These are phyloP conservation scores for Axis porcinus DNA, from an alignment of 2,113 vertebrate genomes.

Conservation along the genomic window DNA sequence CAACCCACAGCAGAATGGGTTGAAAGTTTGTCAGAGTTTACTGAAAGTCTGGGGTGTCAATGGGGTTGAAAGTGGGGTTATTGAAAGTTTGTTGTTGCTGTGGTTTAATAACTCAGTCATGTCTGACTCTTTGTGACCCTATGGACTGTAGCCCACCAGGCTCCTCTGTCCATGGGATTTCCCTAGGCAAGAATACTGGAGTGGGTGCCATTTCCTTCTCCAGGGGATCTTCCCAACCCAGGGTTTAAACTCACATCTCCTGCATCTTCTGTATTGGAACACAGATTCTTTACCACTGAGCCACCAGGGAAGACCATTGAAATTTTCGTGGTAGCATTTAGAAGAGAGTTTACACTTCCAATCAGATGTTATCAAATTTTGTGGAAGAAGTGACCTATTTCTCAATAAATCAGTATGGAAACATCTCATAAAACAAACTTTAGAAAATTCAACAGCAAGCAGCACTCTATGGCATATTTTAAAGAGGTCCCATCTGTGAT, in stretches of 20 bases:
- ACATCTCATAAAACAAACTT: slow-evolving; percentile 39
- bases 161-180: background rate
- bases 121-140: background rate
- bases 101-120: background rate
- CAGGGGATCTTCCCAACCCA: background rate
- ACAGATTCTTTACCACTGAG: background rate
- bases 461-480: slow-evolving; percentile 44
- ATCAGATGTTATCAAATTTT: background rate
- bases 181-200: background rate
- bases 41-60: background rate
- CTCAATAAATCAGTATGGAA: slow-evolving; percentile 38
- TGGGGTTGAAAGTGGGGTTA: background rate
- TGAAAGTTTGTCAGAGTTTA: background rate
- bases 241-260: background rate
- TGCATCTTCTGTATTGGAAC: background rate
- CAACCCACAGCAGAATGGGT: background rate
- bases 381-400: slow-evolving; percentile 26
- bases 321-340: background rate
- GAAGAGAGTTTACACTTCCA: background rate
- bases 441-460: slow-evolving; percentile 16
- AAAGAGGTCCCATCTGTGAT: slow-evolving; percentile 62
- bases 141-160: background rate
- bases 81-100: background rate
- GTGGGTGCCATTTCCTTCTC: background rate
- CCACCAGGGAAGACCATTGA: background rate